These are phyloP conservation scores for Thumatha senex DNA, from an alignment of 2,888 invertebrate species.

Conservation along the genomic window DNA sequence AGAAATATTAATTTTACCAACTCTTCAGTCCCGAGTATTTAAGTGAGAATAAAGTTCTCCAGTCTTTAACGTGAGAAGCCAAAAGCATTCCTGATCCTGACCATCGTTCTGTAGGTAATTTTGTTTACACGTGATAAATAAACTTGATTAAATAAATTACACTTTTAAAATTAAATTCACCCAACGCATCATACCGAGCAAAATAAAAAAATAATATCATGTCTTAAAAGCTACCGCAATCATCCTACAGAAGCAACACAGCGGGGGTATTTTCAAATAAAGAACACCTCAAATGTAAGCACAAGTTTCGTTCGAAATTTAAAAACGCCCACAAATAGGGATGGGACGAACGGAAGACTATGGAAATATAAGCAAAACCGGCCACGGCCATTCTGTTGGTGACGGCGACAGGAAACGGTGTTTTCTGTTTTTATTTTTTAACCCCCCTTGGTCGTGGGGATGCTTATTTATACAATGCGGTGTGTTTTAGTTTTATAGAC, in stretches of 20 bases:
- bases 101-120: too few relatives aligned
- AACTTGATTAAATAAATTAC: too few relatives aligned
- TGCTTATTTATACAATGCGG: constrained; percentile 25
- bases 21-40: too few relatives aligned
- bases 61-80: too few relatives aligned
- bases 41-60: too few relatives aligned
- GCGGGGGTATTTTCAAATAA: constrained; percentile 74
- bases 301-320: constrained; percentile 46
- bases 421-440: constrained; percentile 70
- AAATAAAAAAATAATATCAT: constrained; percentile 5
- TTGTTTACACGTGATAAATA: too few relatives aligned
- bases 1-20: too few relatives aligned
- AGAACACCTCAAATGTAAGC: constrained; percentile 71
- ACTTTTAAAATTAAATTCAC: too few relatives aligned
- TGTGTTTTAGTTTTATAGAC: constrained; percentile 33
- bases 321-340: constrained; percentile 62
- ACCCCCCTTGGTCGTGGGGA: constrained; percentile 12
- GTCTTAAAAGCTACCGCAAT: constrained; percentile 57
- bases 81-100: too few relatives aligned
- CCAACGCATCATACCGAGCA: background rate
- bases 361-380: constrained; percentile 60
- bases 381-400: constrained; percentile 72
- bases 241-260: constrained; percentile 67
- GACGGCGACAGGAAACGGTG: constrained; percentile 74
- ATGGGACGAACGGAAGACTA: constrained; percentile 60